Percentiles rank a stretch among this genome's conserved stretches.
These are phyloP conservation scores for Lasiurus cinereus DNA, from an alignment of 2,113 vertebrate species.

Conservation along the genomic window DNA sequence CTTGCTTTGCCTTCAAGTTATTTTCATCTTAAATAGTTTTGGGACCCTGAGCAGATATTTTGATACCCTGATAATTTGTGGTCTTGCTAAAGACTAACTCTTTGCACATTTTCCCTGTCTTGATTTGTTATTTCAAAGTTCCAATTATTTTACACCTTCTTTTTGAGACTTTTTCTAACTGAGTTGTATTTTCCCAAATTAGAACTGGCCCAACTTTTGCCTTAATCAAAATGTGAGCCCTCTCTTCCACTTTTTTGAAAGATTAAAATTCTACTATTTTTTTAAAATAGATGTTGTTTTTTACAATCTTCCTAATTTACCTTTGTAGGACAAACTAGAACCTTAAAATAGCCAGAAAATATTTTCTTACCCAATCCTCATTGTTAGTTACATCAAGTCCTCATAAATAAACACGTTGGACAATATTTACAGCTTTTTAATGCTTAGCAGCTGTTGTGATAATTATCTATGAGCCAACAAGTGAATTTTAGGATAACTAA, in stretches of 20 bases:
- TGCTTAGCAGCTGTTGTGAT: conserved; percentile 35
- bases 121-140: conserved; percentile 79
- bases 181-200: conserved; percentile 74
- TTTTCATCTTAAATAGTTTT: conserved; percentile 73
- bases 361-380: conserved; percentile 58
- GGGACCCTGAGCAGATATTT: conserved; percentile 63
- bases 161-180: conserved; percentile 71
- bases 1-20: conserved; percentile 57
- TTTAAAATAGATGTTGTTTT: conserved; percentile 65
- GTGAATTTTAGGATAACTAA: conserved; percentile 56
- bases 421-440: conserved; percentile 56
- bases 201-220: conserved; percentile 37
- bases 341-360: conserved; percentile 54
- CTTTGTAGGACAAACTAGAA: conserved; percentile 49
- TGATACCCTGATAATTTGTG: conserved; percentile 76
- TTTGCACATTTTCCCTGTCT: conserved; percentile 44
- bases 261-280: conserved; percentile 34
- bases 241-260: neutral
- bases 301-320: conserved; percentile 56
- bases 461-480: conserved; percentile 68
- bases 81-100: conserved; percentile 69
- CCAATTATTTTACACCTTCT: conserved; percentile 78
- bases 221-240: conserved; percentile 56
- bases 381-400: conserved; percentile 42
- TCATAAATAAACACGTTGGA: conserved; percentile 55